phyloP scores from a whole-genome alignment of 2,888 invertebrate species.

The Mantis religiosa region DNA sequence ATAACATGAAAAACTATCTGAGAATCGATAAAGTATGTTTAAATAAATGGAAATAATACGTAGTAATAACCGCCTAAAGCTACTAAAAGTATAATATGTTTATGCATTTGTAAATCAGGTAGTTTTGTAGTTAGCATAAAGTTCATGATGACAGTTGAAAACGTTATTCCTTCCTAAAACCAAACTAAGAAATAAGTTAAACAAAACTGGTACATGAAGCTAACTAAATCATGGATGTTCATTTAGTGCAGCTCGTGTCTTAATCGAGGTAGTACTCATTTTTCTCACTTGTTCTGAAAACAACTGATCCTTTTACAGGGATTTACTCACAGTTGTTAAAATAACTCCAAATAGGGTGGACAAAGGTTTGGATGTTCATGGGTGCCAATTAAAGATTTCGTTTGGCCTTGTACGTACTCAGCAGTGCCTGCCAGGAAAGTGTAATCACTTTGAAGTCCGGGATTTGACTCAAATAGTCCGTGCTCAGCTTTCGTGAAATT shows the following conservation, averaged over 20 bases:
- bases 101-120: too few species aligned
- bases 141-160: too few species aligned
- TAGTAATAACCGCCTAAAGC: too few species aligned
- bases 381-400: neutral
- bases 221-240: too few species aligned
- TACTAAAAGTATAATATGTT: too few species aligned
- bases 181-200: too few species aligned
- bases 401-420: neutral
- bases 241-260: neutral
- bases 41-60: too few species aligned
- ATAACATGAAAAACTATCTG: too few species aligned
- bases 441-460: neutral
- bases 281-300: neutral
- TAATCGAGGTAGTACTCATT: neutral
- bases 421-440: neutral
- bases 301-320: neutral
- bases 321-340: neutral
- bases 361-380: neutral
- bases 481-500: neutral
- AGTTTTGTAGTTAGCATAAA: too few species aligned
- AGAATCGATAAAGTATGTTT: too few species aligned
- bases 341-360: neutral
- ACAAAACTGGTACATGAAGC: too few species aligned
- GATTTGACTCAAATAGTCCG: neutral
- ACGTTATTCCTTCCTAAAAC: too few species aligned